phyloP scores from a whole-genome alignment of 2,888 invertebrate species.

The Keiferia lycopersicella region DNA sequence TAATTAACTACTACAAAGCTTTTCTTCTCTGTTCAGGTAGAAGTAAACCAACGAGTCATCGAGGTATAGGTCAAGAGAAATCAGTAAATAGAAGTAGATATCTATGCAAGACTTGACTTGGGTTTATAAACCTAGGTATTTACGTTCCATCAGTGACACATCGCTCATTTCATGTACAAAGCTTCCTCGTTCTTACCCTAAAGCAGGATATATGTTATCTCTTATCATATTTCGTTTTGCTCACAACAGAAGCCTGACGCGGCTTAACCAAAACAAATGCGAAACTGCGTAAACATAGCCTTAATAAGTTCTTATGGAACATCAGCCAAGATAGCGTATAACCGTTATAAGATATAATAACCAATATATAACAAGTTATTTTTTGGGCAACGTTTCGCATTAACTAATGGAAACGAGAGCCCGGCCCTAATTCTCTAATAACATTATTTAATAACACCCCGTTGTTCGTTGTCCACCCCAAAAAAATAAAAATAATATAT shows the following conservation, averaged over 20 bases:
- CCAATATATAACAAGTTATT: constrained; percentile 20
- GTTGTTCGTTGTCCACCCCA: constrained; percentile 24
- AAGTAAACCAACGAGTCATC: no score
- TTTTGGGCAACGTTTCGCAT: constrained; percentile 22
- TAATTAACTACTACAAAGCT: no score
- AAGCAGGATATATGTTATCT: not conserved
- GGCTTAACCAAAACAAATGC: constrained; percentile 18
- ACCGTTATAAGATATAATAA: not conserved
- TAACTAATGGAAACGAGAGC: constrained; percentile 26
- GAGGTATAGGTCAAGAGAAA: no score
- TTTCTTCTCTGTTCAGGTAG: no score
- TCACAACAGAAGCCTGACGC: not conserved
- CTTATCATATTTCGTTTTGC: constrained; percentile 8
- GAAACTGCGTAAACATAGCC: constrained; percentile 16
- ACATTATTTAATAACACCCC: constrained; percentile 30
- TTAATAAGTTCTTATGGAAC: constrained; percentile 24
- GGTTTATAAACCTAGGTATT: no score
- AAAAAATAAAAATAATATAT: constrained; percentile 24
- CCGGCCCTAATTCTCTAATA: constrained; percentile 29
- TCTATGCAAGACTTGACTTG: no score
- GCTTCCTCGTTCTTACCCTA: not conserved
- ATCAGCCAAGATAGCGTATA: not conserved
- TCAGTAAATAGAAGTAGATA: no score
- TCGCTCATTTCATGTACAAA: not conserved
- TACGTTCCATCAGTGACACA: not conserved